A percentile compares a stretch with the other conserved stretches of the same genome.
These are phyloP conservation scores for Ophioninae sp. DNA, from an alignment of 2,888 invertebrate genomes.

Conservation along the genomic window DNA sequence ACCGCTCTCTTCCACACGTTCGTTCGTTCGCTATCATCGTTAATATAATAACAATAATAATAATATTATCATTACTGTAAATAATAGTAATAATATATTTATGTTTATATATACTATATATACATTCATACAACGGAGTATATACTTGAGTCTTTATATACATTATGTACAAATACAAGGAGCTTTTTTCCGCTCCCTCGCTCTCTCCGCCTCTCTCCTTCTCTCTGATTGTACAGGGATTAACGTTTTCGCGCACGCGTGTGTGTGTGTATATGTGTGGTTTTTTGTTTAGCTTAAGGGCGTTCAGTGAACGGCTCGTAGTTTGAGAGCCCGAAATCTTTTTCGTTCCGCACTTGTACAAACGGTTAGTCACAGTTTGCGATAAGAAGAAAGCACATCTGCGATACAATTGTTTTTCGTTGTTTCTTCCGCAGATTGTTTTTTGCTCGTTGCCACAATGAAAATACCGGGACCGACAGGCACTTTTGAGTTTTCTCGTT, in stretches of 20 bases:
- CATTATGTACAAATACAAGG: constrained; percentile 59
- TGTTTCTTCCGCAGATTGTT: not conserved
- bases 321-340: constrained; percentile 51
- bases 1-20: constrained; percentile 12
- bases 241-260: constrained; percentile 44
- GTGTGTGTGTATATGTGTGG: constrained; percentile 26
- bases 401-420: constrained; percentile 22
- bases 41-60: constrained; percentile 28
- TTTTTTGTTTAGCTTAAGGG: constrained; percentile 18
- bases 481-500: constrained; percentile 55
- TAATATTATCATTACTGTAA: constrained; percentile 42
- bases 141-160: constrained; percentile 61
- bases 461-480: constrained; percentile 54
- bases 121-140: constrained; percentile 61
- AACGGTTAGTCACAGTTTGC: not conserved
- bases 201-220: constrained; percentile 22
- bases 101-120: constrained; percentile 62
- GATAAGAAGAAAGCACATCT: not conserved
- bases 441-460: not conserved
- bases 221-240: constrained; percentile 54
- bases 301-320: constrained; percentile 49
- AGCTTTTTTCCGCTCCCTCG: constrained; percentile 16
- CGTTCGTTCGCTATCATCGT: constrained; percentile 48
- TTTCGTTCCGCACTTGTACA: constrained; percentile 11
- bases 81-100: constrained; percentile 60